Conservation (phyloP, 2,113 vertebrate species). For the Chaetura pelagica region DNA sequence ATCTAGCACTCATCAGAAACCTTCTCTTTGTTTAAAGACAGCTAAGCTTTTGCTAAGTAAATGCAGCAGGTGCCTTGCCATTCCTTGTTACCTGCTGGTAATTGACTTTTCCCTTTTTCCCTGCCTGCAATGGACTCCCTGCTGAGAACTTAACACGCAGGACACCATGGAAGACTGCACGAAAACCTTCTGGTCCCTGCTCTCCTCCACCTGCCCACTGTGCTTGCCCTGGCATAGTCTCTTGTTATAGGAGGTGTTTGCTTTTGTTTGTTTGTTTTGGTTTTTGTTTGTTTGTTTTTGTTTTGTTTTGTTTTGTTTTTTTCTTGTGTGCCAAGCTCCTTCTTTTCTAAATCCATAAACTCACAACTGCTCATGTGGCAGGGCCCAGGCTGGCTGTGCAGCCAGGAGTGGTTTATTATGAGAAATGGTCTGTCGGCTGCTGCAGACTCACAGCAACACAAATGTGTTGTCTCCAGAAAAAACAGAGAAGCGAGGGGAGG, state of each 20-base stretch:
- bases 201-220: background rate
- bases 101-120: background rate
- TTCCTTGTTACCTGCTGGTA: background rate
- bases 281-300: no score
- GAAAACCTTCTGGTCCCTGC: accelerated
- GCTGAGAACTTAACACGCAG: accelerated
- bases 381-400: background rate
- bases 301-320: background rate
- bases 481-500: background rate
- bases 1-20: background rate
- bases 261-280: no score
- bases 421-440: conserved; percentile 40
- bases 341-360: background rate
- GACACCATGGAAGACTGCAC: accelerated
- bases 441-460: background rate
- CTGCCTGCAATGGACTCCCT: accelerated
- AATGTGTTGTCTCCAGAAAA: conserved; percentile 4
- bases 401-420: conserved; percentile 38
- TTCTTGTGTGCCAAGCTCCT: background rate
- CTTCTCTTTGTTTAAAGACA: background rate
- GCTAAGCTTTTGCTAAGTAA: background rate
- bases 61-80: background rate
- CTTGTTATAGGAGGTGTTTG: background rate
- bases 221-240: background rate
- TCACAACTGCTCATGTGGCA: accelerated